These are phyloP conservation scores for Mirounga angustirostris DNA, from an alignment of 2,113 vertebrate species.

Conservation along the genomic window DNA sequence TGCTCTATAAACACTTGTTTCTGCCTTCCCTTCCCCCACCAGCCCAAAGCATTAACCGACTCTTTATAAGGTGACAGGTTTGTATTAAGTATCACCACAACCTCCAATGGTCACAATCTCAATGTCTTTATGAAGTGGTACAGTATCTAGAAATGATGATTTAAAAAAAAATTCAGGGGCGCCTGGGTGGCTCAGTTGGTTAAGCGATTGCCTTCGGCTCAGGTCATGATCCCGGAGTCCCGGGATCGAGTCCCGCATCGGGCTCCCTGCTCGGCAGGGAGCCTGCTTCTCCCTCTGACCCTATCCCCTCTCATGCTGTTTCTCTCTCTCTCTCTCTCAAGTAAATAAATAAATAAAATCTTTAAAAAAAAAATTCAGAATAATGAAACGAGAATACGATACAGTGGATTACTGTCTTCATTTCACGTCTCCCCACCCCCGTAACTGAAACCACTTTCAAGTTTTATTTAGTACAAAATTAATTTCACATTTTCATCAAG, in stretches of 20 bases:
- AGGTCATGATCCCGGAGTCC: no score
- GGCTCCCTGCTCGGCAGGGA: no score
- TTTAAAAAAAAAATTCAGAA: neutral
- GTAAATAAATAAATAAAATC: no score
- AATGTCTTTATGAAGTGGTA: neutral
- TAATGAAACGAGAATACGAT: conserved; percentile 55
- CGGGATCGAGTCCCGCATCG: no score
- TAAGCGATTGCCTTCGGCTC: no score
- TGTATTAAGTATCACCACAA: neutral
- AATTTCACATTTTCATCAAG: conserved; percentile 84
- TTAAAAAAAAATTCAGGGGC: neutral
- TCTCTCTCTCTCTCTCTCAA: no score
- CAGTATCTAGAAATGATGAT: neutral
- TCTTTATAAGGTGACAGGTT: neutral
- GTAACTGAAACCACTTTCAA: conserved; percentile 82
- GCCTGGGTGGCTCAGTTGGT: no score
- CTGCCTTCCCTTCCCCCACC: neutral
- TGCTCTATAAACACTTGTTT: neutral
- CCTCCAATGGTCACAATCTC: neutral
- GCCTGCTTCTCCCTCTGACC: no score
- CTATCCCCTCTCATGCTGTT: no score
- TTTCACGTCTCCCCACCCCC: neutral
- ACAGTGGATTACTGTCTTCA: conserved; percentile 64
- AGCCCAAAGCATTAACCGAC: neutral
- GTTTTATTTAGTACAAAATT: conserved; percentile 84